These are phyloP conservation scores for Lacanobia oleracea DNA, from an alignment of 2,888 invertebrate genomes.

Conservation along the genomic window DNA sequence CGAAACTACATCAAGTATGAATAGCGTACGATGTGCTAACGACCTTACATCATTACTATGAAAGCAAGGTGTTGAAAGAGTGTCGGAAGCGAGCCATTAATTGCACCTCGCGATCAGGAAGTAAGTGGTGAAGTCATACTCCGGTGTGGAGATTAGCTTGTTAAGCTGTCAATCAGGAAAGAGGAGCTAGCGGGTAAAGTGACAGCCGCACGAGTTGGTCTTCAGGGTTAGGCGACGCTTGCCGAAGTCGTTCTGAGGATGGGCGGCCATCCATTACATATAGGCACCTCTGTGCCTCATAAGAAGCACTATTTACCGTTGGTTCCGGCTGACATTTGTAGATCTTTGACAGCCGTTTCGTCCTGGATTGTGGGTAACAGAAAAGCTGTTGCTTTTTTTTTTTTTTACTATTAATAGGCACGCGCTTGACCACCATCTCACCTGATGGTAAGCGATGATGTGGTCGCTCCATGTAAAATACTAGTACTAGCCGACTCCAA, in stretches of 20 bases:
- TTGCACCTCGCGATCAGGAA: slow-evolving; percentile 36
- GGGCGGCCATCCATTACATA: too few species aligned
- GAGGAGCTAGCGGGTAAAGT: not conserved
- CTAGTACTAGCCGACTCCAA: not conserved
- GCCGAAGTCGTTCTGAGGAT: not conserved
- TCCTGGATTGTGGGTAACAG: not conserved
- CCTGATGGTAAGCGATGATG: too few species aligned
- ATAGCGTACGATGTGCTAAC: slow-evolving; percentile 23
- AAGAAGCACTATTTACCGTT: too few species aligned
- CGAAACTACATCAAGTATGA: slow-evolving; percentile 8
- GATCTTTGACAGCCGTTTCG: not conserved
- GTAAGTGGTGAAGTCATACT: slow-evolving; percentile 18
- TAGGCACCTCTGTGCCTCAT: too few species aligned
- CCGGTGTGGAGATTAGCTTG: slow-evolving; percentile 26
- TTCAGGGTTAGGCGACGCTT: not conserved
- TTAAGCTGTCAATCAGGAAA: slow-evolving; percentile 24
- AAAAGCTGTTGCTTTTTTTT: too few species aligned
- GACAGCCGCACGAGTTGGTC: not conserved
- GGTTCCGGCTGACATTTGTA: too few species aligned
- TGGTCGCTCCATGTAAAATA: not conserved
- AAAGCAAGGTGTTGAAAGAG: slow-evolving; percentile 54
- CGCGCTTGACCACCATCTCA: too few species aligned
- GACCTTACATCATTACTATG: slow-evolving; percentile 43
- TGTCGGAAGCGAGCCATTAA: slow-evolving; percentile 47
- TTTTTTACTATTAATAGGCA: too few species aligned